These are phyloP conservation scores for Bufo bufo DNA, from an alignment of 2,113 vertebrate species.

Conservation along the genomic window DNA sequence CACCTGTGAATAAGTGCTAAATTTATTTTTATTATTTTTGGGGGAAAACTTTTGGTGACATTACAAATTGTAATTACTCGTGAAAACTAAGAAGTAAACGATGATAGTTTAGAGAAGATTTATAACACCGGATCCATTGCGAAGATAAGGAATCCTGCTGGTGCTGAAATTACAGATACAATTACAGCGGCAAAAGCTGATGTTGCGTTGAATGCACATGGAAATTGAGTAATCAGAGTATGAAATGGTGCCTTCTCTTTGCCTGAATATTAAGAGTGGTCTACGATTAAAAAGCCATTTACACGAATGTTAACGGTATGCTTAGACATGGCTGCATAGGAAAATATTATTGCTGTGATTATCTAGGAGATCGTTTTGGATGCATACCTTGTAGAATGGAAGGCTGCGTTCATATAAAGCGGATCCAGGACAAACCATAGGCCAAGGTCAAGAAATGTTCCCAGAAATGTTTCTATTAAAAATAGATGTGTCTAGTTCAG, in stretches of 20 bases:
- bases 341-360: not conserved
- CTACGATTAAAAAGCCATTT: constrained; percentile 19
- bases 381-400: not conserved
- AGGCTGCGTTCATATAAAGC: not conserved
- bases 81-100: not conserved
- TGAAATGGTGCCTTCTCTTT: constrained; percentile 25
- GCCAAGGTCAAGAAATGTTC: not conserved
- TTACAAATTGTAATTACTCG: constrained; percentile 27
- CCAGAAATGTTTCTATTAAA: not conserved
- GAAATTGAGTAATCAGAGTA: constrained; percentile 34
- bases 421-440: too few relatives aligned
- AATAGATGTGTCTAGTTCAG: too few relatives aligned
- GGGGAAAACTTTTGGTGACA: not conserved
- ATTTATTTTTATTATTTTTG: too few relatives aligned
- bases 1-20: too few relatives aligned
- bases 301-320: not conserved
- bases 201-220: constrained; percentile 15
- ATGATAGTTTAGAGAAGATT: constrained; percentile 23
- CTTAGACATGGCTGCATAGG: not conserved
- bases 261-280: not conserved
- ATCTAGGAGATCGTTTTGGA: not conserved
- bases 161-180: constrained; percentile 35
- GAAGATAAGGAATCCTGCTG: constrained; percentile 20
- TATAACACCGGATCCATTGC: constrained; percentile 43
- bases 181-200: constrained; percentile 27